A percentile compares a stretch with the other conserved stretches of the same genome.
These are phyloP conservation scores for Actias luna DNA, from an alignment of 2,888 invertebrate species.

Conservation along the genomic window DNA sequence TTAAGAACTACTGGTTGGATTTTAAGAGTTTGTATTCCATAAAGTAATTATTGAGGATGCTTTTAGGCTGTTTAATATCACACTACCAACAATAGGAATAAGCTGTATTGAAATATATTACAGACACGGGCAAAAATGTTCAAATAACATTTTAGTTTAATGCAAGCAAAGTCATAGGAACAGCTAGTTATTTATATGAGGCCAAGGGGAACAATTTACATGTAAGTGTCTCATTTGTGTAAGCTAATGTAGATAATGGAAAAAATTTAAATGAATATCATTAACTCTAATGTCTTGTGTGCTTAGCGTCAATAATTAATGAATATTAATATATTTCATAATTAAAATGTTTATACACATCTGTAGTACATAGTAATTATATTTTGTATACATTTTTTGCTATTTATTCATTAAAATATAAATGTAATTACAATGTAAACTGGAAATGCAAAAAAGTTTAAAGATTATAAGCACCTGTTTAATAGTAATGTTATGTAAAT, in stretches of 20 bases:
- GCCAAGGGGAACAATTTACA: conserved; percentile 61
- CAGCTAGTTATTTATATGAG: conserved; percentile 34
- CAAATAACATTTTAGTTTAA: no score
- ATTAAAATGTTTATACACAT: background rate
- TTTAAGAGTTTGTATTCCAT: no score
- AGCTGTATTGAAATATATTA: no score
- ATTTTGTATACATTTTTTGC: conserved; percentile 7
- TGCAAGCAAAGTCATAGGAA: no score
- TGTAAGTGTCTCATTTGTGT: conserved; percentile 25
- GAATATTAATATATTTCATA: background rate
- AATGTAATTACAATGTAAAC: background rate
- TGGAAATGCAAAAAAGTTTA: background rate
- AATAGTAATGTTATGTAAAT: background rate
- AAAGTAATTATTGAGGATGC: no score
- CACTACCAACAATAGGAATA: no score
- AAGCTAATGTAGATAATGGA: conserved; percentile 16
- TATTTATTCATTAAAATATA: conserved; percentile 6
- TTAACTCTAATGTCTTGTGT: background rate
- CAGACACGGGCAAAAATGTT: no score
- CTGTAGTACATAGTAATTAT: conserved; percentile 1
- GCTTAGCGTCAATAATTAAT: background rate
- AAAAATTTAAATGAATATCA: background rate
- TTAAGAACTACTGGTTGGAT: no score
- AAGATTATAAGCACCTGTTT: background rate
- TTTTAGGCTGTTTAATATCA: no score